Conservation (phyloP, 2,888 invertebrate genomes). For the Epinotia bilunana region DNA sequence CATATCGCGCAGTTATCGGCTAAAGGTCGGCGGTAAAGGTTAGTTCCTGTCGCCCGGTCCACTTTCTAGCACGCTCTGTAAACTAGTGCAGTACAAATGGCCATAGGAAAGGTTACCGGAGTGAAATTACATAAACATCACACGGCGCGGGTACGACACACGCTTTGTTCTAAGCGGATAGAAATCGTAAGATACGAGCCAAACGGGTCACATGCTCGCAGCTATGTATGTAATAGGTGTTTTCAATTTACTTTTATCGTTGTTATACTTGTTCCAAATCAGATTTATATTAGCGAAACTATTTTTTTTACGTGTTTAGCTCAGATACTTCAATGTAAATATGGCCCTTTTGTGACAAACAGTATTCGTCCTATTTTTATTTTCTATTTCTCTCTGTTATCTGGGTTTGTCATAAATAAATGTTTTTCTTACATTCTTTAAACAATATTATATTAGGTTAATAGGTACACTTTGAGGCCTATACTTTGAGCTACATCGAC, state of each 20-base stretch:
- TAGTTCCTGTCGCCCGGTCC: slow-evolving; percentile 73
- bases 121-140: slow-evolving; percentile 47
- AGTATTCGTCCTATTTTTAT: too few relatives aligned
- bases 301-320: too few relatives aligned
- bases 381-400: too few relatives aligned
- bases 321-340: too few relatives aligned
- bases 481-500: too few relatives aligned
- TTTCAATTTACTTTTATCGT: background rate
- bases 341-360: too few relatives aligned
- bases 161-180: slow-evolving; percentile 42
- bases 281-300: background rate
- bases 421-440: too few relatives aligned
- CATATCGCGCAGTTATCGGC: slow-evolving; percentile 66
- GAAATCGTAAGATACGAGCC: slow-evolving; percentile 38
- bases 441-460: too few relatives aligned
- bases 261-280: background rate
- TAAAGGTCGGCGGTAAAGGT: slow-evolving; percentile 78
- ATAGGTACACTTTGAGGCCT: too few relatives aligned
- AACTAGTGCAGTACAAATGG: slow-evolving; percentile 72
- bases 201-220: slow-evolving; percentile 23
- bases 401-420: too few relatives aligned
- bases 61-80: slow-evolving; percentile 74
- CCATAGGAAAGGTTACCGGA: slow-evolving; percentile 55
- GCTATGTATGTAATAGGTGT: background rate
- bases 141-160: slow-evolving; percentile 39